Conservation (phyloP, 2,888 invertebrate genomes). For the Alcis repandata region DNA sequence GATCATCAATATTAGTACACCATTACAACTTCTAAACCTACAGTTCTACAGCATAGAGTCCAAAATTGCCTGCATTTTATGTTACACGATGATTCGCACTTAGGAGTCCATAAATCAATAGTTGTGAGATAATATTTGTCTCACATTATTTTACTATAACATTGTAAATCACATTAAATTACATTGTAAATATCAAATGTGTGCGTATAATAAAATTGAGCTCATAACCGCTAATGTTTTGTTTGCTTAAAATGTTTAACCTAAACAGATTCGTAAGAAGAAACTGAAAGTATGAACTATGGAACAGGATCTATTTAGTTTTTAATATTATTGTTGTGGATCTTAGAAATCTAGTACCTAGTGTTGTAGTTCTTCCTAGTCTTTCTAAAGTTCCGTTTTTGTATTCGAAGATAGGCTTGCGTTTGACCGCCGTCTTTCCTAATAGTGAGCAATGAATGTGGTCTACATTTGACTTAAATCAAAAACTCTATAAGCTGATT, state of each 20-base stretch:
- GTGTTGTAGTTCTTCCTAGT: too few relatives aligned
- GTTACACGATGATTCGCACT: conserved; percentile 3
- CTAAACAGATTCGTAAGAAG: too few relatives aligned
- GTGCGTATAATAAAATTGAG: neutral
- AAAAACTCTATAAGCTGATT: neutral
- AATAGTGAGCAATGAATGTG: too few relatives aligned
- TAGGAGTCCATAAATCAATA: neutral
- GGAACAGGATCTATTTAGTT: too few relatives aligned
- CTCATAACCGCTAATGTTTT: neutral
- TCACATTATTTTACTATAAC: neutral
- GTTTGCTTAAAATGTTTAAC: neutral
- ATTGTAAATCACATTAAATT: neutral
- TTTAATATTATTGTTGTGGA: too few relatives aligned
- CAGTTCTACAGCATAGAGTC: neutral
- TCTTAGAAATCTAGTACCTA: too few relatives aligned
- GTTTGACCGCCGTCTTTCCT: too few relatives aligned
- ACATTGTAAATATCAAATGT: neutral
- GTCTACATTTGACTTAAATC: neutral
- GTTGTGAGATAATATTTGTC: neutral
- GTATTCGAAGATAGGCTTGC: too few relatives aligned
- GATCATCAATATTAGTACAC: conserved; percentile 28
- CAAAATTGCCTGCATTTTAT: conserved; percentile 4
- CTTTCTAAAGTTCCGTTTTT: too few relatives aligned
- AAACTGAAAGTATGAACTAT: too few relatives aligned
- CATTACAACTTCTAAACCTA: neutral